Base-by-base conservation (phyloP, 2,797 vertebrate species). In the Gallinago solitaria region DNA sequence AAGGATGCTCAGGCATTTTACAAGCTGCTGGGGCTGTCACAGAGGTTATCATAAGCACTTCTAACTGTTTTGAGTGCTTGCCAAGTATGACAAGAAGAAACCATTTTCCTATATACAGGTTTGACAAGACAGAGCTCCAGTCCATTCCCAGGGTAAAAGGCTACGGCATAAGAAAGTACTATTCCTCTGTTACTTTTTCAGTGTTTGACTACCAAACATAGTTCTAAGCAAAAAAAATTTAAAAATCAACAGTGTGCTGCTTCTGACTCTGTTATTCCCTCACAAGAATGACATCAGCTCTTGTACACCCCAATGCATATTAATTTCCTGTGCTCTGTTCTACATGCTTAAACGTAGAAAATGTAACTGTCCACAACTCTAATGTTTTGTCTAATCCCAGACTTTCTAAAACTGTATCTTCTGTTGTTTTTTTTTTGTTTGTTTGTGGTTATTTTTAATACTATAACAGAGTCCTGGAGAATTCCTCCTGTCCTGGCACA, bases 1-100 rank as follows among this genome's bases (percentile, higher is more conserved):
- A 73, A 78, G 96, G 75, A 7, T 74, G 93, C 95, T 93, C 81
- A 87, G 78, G 80, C 93, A 90, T 74, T 96, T 84, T 94, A 79
- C 93, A 96, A 93, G 86, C 90, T 96, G 92, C 79, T 94, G 74
- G 75, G 56, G 70, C 76, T 80, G 78, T 93, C 93, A 92, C 47
- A 53, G 60, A 74, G 78, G 92, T 87, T 81, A 84, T 65, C 2
- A 6, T 30, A 84, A 93, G 83, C 93, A 83, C 78, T 93, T 84
- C 69, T 37, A 93, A 92, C 14, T 16, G 68, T 79, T 93, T 63
- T 32, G 74, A 95, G 51, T 32, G 71, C 75, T 93, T 94, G 90
- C 90, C 90, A 96, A 95, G 63, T 45, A 74, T n/a, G 83, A 90
- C 86, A 93, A 93, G 92, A 96, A 90, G 81, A 95, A 95, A 84